phyloP scores from a whole-genome alignment of 2,888 invertebrate genomes.

The Polyommatus icarus region DNA sequence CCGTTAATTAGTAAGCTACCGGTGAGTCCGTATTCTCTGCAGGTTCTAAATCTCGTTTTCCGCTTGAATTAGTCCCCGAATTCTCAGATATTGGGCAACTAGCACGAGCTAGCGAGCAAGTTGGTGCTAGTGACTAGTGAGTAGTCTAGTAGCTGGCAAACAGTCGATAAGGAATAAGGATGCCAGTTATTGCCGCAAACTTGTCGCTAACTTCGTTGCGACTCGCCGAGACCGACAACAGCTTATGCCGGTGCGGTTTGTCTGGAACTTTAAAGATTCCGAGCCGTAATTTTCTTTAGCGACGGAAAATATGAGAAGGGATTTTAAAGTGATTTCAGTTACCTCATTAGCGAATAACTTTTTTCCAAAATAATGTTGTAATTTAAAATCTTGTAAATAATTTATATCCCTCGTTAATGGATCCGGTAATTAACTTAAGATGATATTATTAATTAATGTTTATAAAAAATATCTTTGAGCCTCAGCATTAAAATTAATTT shows the following conservation, averaged over 20 bases:
- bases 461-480: neutral
- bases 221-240: neutral
- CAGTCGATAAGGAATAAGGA: neutral
- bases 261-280: neutral
- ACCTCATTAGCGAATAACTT: neutral
- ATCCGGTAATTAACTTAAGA: neutral
- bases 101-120: neutral
- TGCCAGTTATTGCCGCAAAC: neutral
- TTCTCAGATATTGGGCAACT: neutral
- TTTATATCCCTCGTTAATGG: neutral
- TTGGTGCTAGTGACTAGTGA: neutral
- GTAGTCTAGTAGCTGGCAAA: neutral
- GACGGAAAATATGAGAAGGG: neutral
- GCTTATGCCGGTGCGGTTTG: neutral
- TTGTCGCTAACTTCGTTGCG: neutral
- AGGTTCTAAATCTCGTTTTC: neutral
- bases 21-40: neutral
- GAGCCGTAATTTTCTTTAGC: neutral
- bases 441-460: neutral
- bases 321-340: neutral
- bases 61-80: neutral
- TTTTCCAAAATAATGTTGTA: neutral
- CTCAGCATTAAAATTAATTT: neutral
- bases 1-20: neutral
- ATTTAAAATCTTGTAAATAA: neutral